phyloP scores from a whole-genome alignment of 2,797 vertebrate genomes.

The Ceryle rudis region DNA sequence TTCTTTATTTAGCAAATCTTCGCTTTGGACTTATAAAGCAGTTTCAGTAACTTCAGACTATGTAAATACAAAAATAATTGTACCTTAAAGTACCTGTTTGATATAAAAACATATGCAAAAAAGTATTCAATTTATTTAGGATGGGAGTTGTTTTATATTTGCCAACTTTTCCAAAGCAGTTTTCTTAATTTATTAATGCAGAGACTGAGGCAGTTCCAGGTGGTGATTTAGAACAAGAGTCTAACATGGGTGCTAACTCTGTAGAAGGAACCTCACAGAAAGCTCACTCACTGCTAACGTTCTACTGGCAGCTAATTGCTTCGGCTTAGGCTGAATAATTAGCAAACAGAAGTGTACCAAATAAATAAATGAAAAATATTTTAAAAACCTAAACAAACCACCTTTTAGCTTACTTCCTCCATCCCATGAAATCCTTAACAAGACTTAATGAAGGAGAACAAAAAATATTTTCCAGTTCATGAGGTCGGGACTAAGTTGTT shows the following conservation, averaged over 20 bases:
- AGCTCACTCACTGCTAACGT: neutral
- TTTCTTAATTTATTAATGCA: neutral
- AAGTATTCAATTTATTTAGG: neutral
- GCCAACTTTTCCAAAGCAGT: neutral
- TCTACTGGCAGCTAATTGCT: neutral
- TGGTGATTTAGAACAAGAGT: neutral
- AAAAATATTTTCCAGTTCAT: conserved; percentile 45
- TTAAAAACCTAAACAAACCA: neutral
- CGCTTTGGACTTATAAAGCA: neutral
- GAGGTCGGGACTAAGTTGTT: conserved; percentile 13
- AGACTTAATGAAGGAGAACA: conserved; percentile 4
- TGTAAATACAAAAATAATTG: neutral
- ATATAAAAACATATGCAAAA: neutral
- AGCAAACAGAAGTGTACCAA: neutral
- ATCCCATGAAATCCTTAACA: conserved; percentile 2
- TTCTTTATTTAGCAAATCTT: neutral
- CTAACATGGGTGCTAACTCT: neutral
- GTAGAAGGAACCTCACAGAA: neutral
- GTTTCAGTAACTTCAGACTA: neutral
- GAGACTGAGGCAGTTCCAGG: neutral
- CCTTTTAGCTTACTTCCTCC: neutral
- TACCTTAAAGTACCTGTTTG: neutral
- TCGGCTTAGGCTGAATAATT: neutral
- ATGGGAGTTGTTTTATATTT: neutral
- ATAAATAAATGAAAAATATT: neutral